Evolutionary conservation across 2,113 vertebrate genomes (phyloP), one percentile per base, ranked within the genome.

Genomic region (Hyaena hyaena): DNA sequence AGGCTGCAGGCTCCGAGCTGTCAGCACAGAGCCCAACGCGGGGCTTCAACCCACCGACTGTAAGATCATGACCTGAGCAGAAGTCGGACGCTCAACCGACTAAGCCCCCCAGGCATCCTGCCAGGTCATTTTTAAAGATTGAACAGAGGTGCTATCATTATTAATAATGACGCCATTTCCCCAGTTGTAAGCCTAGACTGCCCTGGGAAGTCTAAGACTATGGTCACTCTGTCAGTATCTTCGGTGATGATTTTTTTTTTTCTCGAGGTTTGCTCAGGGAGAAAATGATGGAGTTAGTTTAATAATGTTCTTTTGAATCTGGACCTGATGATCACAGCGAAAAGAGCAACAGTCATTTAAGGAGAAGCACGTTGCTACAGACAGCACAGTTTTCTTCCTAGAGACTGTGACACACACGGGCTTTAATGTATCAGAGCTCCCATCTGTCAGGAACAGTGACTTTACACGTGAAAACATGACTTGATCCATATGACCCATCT

Each of bases 381-480:
- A 45, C 1, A 35, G 35, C n/a, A 71, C 15, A 58, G 14, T 55
- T 92, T 31, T 71, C 69, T 68, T 92, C 69, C 35, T n/a, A 39
- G 31, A 96, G 39, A 88, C 24, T n/a, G 7, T 68, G 26, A 69
- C 10, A 26, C 2, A 73, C 35, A 15, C 19, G 31, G 24, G 10
- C 5, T 31, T 1, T 26, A 15, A 68, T 23, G 33, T n/a, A 81
- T 81, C 43, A 77, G 26, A 21, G 16, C 8, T 90, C 8, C 28
- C 26, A 58, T 85, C 84, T 93, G 66, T 96, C 45, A 73, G 19
- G n/a, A 93, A n/a, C 9, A 76, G 65, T 53, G 7, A 94, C 90
- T 87, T 93, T 33, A 77, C 39, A 35, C 39, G n/a, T 76, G 45
- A 95, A 80, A 85, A 81, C 33, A 66, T n/a, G n/a, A 7, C 7